Percentiles rank a stretch among this genome's conserved stretches.
These are phyloP conservation scores for Butastur rufipennis DNA, from an alignment of 2,113 vertebrate genomes.

Conservation along the genomic window DNA sequence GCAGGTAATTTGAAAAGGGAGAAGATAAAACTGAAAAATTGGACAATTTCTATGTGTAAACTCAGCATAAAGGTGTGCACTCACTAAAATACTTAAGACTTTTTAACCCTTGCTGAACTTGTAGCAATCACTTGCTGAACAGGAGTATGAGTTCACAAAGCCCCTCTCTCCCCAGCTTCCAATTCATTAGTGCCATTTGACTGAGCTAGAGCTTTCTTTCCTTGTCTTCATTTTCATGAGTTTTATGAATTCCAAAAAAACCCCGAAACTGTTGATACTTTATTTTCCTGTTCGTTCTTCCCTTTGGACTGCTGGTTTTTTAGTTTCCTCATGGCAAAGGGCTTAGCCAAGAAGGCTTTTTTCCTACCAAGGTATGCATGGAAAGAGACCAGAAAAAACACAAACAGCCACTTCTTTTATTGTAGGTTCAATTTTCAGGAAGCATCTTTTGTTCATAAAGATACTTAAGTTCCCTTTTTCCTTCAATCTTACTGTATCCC, in stretches of 20 bases:
- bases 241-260: neutral
- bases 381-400: neutral
- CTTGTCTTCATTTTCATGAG: neutral
- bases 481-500: neutral
- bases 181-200: neutral
- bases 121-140: neutral
- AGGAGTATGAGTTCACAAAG: neutral
- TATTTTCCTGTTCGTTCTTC: conserved; percentile 17
- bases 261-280: neutral
- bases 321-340: neutral
- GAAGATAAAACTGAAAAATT: neutral
- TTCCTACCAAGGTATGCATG: neutral
- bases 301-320: neutral
- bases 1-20: neutral
- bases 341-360: neutral
- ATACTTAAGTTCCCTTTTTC: neutral
- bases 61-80: neutral
- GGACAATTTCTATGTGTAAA: neutral
- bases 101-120: neutral
- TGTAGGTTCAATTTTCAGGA: neutral
- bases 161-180: neutral
- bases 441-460: neutral
- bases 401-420: neutral
- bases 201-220: neutral
- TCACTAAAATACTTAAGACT: neutral